Conservation (phyloP, 2,888 invertebrate species). For the Drosophila pseudotalamancana region DNA sequence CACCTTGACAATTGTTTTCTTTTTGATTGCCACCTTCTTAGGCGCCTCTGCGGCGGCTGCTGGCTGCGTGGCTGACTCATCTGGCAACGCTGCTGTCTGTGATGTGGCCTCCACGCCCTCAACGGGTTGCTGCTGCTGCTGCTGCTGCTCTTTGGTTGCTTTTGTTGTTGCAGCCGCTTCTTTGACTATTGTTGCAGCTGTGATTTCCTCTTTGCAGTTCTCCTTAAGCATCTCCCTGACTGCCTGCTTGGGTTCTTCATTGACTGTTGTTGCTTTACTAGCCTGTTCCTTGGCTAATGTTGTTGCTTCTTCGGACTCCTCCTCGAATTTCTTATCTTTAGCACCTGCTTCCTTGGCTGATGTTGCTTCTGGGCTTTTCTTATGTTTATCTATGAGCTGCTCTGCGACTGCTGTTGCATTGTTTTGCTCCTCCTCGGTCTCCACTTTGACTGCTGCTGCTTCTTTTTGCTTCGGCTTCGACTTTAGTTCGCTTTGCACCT, state of each 20-base stretch:
- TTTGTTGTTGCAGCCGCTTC: neutral
- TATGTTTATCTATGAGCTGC: neutral
- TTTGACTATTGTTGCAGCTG: neutral
- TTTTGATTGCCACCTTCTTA: conserved; percentile 38
- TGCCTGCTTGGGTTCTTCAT: too few relatives aligned
- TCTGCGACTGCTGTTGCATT: neutral
- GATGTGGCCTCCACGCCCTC: conserved; percentile 42
- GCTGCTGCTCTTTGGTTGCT: neutral
- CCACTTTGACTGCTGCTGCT: neutral
- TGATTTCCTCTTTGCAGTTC: neutral
- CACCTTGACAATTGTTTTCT: conserved; percentile 58
- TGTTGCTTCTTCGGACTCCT: conserved; percentile 14
- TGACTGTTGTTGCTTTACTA: too few relatives aligned
- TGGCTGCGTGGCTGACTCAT: conserved; percentile 50
- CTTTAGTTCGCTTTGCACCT: conserved; percentile 58
- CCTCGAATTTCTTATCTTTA: neutral
- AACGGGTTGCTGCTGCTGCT: conserved; percentile 16
- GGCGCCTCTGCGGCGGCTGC: neutral
- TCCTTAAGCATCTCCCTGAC: neutral
- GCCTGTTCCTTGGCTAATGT: neutral
- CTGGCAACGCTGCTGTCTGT: conserved; percentile 28
- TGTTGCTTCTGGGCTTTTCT: neutral
- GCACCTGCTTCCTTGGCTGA: neutral
- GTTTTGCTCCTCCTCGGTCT: neutral
- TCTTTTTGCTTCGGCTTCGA: conserved; percentile 41